phyloP scores from a whole-genome alignment of 2,888 invertebrate genomes.

The Allacma fusca region DNA sequence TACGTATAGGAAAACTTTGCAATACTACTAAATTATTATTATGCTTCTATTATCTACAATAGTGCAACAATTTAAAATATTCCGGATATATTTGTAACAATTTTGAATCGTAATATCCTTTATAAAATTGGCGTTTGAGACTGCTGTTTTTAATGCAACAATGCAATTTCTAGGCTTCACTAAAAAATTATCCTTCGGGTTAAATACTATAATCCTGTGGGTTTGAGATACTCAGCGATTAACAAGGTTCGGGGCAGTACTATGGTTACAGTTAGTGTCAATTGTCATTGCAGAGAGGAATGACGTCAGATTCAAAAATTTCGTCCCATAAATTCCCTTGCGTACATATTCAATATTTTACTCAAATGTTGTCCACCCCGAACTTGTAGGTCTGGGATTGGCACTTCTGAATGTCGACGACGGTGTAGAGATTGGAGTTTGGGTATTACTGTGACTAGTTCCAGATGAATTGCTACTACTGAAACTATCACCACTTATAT shows the following conservation, averaged over 20 bases:
- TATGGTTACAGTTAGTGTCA: not conserved
- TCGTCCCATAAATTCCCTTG: not conserved
- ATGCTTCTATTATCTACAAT: no score
- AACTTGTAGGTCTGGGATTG: slow-evolving; percentile 23
- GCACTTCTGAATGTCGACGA: slow-evolving; percentile 7
- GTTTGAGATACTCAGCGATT: not conserved
- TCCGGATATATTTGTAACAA: no score
- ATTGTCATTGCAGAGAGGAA: not conserved
- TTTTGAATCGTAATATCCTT: no score
- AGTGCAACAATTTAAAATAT: no score
- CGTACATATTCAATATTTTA: not conserved
- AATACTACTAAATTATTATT: no score
- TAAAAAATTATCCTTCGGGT: no score
- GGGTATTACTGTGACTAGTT: slow-evolving; percentile 34
- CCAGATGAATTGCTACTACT: slow-evolving; percentile 40
- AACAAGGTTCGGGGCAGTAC: not conserved
- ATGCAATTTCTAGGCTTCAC: no score
- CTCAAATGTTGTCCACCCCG: slow-evolving; percentile 40
- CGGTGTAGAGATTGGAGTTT: slow-evolving; percentile 26
- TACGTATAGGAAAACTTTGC: no score
- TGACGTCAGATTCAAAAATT: not conserved
- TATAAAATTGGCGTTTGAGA: no score
- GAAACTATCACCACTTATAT: slow-evolving; percentile 39
- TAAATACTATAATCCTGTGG: not conserved
- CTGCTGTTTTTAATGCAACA: no score